Evolutionary conservation across 1,140 invertebrate species (phyloP).

Genomic region (Uloborus diversus): DNA sequence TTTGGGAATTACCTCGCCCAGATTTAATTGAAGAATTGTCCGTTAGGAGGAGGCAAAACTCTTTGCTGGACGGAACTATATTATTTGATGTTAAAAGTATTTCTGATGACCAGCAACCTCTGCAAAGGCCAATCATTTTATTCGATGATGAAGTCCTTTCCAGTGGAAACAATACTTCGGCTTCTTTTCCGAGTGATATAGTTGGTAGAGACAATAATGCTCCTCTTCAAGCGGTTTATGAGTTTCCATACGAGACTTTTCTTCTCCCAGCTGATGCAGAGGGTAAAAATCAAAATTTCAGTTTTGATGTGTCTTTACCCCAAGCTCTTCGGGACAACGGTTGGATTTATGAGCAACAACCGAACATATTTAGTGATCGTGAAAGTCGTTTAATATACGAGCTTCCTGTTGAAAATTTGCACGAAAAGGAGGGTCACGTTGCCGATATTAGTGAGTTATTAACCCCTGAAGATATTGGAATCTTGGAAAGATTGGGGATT

Average conservation of each 20-base stretch:
- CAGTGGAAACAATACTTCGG: not conserved
- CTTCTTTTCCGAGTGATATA: not conserved
- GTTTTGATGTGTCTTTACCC: not conserved
- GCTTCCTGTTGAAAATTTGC: slow-evolving; percentile 12
- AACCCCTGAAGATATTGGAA: slow-evolving; percentile 36
- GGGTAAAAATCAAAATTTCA: not conserved
- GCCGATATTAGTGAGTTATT: not conserved
- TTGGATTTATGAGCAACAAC: too few relatives aligned
- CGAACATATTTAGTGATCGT: not conserved
- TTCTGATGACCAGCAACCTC: not conserved
- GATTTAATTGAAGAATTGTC: slow-evolving; percentile 1
- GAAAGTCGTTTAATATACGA: slow-evolving; percentile 5
- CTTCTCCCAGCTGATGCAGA: not conserved
- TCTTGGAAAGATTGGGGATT: slow-evolving; percentile 37
- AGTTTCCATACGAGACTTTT: not conserved
- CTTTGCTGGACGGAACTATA: not conserved
- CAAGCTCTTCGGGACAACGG: not conserved
- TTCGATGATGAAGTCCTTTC: not conserved
- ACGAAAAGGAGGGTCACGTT: not conserved
- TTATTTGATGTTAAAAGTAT: not conserved
- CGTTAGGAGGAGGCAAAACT: not conserved
- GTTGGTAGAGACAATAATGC: not conserved
- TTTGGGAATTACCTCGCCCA: slow-evolving; percentile 37
- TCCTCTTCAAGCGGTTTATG: not conserved
- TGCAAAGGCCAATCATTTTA: not conserved